Evolutionary conservation across 2,797 vertebrate species (phyloP), one percentile per base, ranked within the genome.

Genomic region (Sciurus carolinensis): DNA sequence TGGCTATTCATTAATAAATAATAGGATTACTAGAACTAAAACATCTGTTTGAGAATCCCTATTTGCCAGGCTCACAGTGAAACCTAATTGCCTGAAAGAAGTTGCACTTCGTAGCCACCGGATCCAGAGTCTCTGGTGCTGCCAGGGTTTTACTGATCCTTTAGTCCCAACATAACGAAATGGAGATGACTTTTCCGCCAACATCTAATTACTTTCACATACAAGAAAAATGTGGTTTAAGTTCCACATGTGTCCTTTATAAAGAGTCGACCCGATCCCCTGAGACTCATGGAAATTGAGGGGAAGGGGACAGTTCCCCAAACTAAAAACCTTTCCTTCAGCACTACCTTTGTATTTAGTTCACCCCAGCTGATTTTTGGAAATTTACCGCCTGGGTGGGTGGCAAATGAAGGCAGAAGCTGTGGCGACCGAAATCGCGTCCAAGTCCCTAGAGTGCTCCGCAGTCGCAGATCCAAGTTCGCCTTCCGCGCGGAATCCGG

Each of bases 391-490:
- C 15, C 39, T 28, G 0, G 3, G 59, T 3, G 22, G 67, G 44
- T 28, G 59, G 24, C 10, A 75, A 79, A 54, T 0, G 52, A 67
- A 28, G 39, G 15, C 57, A 10, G 33, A 28, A 52, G 54, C 18
- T 47, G 30, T n/a, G 26, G 67, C 62, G 10, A 33, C 67, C 8
- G 17, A 54, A 64, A 67, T 62, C 59, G 72, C 54, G 75, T 77
- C 95, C 81, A 59, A 14, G 86, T 82, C 69, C 11, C 77, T 13
- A 4, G 54, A 86, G 82, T 44, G 30, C 86, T n/a, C 2, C 12
- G 62, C 97, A 92, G 96, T 1, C 12, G 57, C 97, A 92, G 96
- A 85, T 96, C 87, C 90, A 95, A 95, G 92, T 96, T 89, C 97
- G 80, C 77, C 2, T 91, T 66, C 77, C 71, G 86, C 39, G 33